A percentile compares a stretch with the other conserved stretches of the same genome.
Evolutionary conservation across 35 echinoderm and acorn worm genomes (phyloP).

Genomic region (Patiria miniata): DNA sequence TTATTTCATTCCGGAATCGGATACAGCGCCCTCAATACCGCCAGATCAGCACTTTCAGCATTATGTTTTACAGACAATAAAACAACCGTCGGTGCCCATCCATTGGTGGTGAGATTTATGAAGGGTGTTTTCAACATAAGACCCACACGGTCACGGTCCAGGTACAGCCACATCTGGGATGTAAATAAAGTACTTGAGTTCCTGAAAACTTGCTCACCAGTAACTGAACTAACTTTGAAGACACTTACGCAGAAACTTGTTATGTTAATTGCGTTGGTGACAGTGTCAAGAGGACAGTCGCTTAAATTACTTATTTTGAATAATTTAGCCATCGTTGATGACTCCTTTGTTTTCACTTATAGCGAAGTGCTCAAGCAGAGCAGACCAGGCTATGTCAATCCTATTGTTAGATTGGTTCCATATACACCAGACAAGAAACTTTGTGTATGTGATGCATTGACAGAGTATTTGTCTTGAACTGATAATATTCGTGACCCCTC

Average conservation of each 20-base stretch:
- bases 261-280: no score
- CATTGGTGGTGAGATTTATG: constrained; percentile 26
- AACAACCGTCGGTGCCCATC: constrained; percentile 4
- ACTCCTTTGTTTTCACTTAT: neutral
- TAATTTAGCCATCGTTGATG: neutral
- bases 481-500: neutral
- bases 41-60: constrained; percentile 41
- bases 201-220: constrained; percentile 20
- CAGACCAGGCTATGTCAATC: neutral
- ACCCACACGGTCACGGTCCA: constrained; percentile 37
- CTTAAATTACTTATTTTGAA: neutral
- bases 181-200: constrained; percentile 12
- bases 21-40: constrained; percentile 35
- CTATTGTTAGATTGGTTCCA: neutral
- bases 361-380: constrained; percentile 38
- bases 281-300: constrained; percentile 36
- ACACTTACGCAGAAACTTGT: neutral
- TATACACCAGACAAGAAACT: constrained; percentile 50
- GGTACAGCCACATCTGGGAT: constrained; percentile 59
- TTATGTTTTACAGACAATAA: constrained; percentile 14
- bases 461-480: constrained; percentile 33
- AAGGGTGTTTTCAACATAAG: constrained; percentile 53
- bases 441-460: constrained; percentile 31
- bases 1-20: neutral
- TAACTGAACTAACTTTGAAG: constrained; percentile 13